A percentile compares a stretch with the other conserved stretches of the same genome.
Conservation (phyloP, 2,888 invertebrate species). For the Calliopum simillimum region DNA sequence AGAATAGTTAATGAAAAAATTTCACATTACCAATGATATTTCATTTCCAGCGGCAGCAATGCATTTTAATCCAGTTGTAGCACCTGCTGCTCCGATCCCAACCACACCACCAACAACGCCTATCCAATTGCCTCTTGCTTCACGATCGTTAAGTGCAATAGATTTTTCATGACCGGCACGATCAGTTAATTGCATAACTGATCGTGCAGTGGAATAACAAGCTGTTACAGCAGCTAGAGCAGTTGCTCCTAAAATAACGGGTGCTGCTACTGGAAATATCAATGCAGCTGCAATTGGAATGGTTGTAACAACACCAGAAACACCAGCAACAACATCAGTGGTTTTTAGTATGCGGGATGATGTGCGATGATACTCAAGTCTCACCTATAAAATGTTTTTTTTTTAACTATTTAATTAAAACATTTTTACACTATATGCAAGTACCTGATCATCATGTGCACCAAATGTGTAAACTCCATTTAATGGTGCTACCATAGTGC, state of each 20-base stretch:
- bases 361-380: constrained; percentile 51
- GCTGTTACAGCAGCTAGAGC: constrained; percentile 49
- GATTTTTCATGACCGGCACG: constrained; percentile 59
- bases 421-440: neutral
- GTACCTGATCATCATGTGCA: neutral
- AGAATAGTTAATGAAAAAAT: constrained; percentile 21
- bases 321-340: constrained; percentile 51
- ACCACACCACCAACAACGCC: constrained; percentile 52
- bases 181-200: constrained; percentile 50
- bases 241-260: constrained; percentile 49
- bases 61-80: constrained; percentile 49
- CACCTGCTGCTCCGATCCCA: constrained; percentile 53
- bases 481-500: constrained; percentile 67
- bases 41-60: constrained; percentile 52
- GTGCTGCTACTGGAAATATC: constrained; percentile 50
- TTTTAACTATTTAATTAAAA: neutral
- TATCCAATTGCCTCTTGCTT: constrained; percentile 57
- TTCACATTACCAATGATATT: constrained; percentile 55
- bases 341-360: constrained; percentile 47
- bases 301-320: constrained; percentile 47
- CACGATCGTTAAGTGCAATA: constrained; percentile 50
- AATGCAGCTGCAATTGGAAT: constrained; percentile 43
- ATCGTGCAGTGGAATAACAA: constrained; percentile 53
- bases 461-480: constrained; percentile 63
- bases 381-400: constrained; percentile 40